phyloP scores from a whole-genome alignment of 2,113 vertebrate genomes.

The Erythrolamprus reginae region DNA sequence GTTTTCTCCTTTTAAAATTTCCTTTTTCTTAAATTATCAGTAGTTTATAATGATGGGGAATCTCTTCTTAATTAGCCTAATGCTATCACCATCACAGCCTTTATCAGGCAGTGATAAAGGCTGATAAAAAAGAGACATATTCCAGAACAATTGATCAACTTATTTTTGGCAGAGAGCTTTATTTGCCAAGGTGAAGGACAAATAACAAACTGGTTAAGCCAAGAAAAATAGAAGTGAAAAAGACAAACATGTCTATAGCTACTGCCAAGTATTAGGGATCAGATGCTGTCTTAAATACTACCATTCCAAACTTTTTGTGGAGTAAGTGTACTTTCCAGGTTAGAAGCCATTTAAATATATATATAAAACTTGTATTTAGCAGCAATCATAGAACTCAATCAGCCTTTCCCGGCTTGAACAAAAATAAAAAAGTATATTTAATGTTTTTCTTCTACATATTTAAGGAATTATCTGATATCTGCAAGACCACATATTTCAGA shows the following conservation, averaged over 20 bases:
- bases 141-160: background rate
- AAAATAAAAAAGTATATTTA: conserved; percentile 17
- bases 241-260: background rate
- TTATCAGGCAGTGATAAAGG: too few species aligned
- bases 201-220: background rate
- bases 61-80: background rate
- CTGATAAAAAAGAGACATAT: background rate
- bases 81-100: background rate
- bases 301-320: conserved; percentile 6
- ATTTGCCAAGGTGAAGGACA: background rate
- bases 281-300: conserved; percentile 37
- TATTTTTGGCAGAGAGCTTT: background rate
- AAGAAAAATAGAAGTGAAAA: background rate
- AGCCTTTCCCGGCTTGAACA: conserved; percentile 24
- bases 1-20: background rate
- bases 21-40: background rate
- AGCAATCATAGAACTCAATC: conserved; percentile 30
- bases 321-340: conserved; percentile 13
- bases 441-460: conserved; percentile 38
- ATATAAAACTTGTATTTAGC: conserved; percentile 12
- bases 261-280: background rate
- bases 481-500: conserved; percentile 43
- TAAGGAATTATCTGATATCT: conserved; percentile 43
- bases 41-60: background rate
- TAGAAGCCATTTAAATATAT: background rate